Percentiles rank a stretch among this genome's conserved stretches.
Conservation (phyloP, 2,888 invertebrate genomes). For the Temnothorax ravouxi region DNA sequence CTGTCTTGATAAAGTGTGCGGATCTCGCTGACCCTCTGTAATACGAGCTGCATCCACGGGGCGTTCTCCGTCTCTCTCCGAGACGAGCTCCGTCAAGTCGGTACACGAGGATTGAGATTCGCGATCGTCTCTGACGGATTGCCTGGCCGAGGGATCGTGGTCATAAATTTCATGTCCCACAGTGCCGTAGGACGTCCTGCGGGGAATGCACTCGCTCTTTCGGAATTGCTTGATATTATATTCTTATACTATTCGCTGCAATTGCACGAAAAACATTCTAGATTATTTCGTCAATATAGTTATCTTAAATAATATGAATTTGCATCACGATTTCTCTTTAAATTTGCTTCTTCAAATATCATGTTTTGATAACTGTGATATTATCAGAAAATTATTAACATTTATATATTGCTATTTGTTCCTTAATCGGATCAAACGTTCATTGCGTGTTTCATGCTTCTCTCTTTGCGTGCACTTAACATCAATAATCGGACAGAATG, state of each 20-base stretch:
- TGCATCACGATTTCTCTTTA: background rate
- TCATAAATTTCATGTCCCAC: slow-evolving; percentile 74
- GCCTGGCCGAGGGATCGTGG: slow-evolving; percentile 71
- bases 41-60: slow-evolving; percentile 63
- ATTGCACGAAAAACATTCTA: background rate
- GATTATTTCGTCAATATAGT: background rate
- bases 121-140: slow-evolving; percentile 78
- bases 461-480: slow-evolving; percentile 33
- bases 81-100: slow-evolving; percentile 60
- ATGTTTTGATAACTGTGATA: background rate
- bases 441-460: slow-evolving; percentile 42
- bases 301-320: background rate
- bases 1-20: slow-evolving; percentile 65
- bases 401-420: background rate
- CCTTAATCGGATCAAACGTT: background rate
- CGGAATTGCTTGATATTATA: slow-evolving; percentile 19
- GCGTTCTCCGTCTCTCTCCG: slow-evolving; percentile 42
- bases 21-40: slow-evolving; percentile 70
- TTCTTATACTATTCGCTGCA: background rate
- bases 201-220: background rate
- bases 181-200: slow-evolving; percentile 46
- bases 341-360: background rate
- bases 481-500: slow-evolving; percentile 60
- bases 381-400: background rate
- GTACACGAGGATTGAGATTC: slow-evolving; percentile 72